A percentile compares a stretch with the other conserved stretches of the same genome.
phyloP scores from a whole-genome alignment of 2,113 vertebrate genomes.

The Barnardius zonarius region DNA sequence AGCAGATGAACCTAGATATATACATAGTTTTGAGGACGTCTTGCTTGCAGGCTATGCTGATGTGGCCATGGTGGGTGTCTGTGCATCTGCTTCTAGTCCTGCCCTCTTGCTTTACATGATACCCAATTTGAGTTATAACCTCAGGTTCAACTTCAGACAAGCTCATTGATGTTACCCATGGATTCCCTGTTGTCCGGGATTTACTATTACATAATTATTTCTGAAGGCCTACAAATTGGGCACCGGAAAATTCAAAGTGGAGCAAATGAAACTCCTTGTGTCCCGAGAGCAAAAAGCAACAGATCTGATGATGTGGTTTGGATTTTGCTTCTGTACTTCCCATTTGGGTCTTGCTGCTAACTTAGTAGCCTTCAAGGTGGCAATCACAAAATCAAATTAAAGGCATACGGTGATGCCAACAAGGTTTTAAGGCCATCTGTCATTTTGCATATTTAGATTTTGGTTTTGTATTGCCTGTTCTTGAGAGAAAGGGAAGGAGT shows the following conservation, averaged over 20 bases:
- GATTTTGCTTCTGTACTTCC: neutral
- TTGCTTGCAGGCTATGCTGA: neutral
- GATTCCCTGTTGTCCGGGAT: neutral
- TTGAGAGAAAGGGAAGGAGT: neutral
- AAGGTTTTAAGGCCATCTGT: neutral
- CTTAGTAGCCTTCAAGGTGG: neutral
- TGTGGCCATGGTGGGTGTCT: neutral
- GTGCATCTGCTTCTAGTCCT: neutral
- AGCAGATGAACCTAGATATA: fast-evolving
- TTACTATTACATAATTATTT: neutral
- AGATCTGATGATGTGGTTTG: neutral
- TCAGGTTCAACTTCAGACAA: neutral
- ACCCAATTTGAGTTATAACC: neutral
- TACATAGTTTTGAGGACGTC: neutral
- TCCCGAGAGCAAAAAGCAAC: neutral
- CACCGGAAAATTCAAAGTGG: neutral
- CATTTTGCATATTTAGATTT: neutral
- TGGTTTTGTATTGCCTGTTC: neutral
- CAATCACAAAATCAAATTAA: neutral
- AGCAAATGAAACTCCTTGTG: neutral
- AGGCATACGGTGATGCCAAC: neutral
- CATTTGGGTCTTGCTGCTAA: neutral
- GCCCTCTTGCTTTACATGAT: neutral
- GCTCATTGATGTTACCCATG: neutral
- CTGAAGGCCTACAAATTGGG: neutral